A percentile compares a stretch with the other conserved stretches of the same genome.
These are phyloP conservation scores for Microtus ochrogaster DNA, from an alignment of 2,113 vertebrate genomes.

Conservation along the genomic window DNA sequence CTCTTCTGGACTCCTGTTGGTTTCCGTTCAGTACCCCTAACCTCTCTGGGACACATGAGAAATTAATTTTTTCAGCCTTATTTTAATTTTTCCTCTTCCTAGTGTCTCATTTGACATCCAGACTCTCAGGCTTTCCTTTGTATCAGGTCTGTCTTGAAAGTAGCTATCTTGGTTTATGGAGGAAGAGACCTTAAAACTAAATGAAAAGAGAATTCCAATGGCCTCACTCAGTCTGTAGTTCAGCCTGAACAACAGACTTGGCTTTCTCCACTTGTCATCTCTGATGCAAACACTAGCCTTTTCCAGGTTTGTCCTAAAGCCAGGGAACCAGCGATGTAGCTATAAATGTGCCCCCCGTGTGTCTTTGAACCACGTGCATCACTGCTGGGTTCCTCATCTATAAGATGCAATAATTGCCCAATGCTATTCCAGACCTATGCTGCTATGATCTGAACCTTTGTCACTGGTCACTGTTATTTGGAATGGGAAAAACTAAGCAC, in stretches of 20 bases:
- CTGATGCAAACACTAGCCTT: neutral
- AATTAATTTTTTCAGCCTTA: neutral
- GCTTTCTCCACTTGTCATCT: neutral
- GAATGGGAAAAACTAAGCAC: neutral
- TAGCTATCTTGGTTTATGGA: neutral
- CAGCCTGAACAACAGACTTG: neutral
- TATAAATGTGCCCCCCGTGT: neutral
- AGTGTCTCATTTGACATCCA: neutral
- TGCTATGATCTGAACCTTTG: neutral
- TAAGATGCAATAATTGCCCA: neutral
- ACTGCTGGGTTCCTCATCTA: neutral
- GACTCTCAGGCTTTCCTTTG: neutral
- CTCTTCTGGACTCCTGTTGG: neutral
- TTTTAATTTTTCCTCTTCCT: neutral
- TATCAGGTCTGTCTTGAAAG: neutral
- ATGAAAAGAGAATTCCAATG: neutral
- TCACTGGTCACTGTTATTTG: neutral
- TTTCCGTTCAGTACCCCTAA: neutral
- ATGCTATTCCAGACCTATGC: neutral
- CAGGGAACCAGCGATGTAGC: too few species aligned
- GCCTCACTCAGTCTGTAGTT: neutral
- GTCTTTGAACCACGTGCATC: neutral
- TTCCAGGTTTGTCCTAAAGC: too few species aligned
- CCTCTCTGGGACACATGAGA: neutral
- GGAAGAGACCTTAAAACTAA: neutral